phyloP scores from a whole-genome alignment of 2,113 vertebrate species.

The Scophthalmus maximus region DNA sequence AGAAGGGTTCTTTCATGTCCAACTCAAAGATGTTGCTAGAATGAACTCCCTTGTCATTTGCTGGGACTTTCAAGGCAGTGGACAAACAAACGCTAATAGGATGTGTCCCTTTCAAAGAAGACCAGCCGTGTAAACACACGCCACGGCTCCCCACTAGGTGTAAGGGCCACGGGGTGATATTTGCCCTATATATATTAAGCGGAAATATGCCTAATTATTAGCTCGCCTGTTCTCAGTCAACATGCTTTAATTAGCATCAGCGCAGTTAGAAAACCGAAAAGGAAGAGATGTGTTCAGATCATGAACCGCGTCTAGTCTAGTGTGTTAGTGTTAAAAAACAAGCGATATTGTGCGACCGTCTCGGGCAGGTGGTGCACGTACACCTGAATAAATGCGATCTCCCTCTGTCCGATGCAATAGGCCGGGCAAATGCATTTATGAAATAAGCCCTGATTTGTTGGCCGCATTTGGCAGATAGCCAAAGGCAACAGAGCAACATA shows the following conservation, averaged over 20 bases:
- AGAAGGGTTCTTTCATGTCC: constrained; percentile 80
- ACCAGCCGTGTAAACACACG: constrained; percentile 70
- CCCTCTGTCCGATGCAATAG: constrained; percentile 64
- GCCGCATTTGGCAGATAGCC: constrained; percentile 75
- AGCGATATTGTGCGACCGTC: constrained; percentile 38
- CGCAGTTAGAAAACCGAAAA: constrained; percentile 35
- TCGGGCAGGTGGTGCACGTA: constrained; percentile 57
- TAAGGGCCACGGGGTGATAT: constrained; percentile 50
- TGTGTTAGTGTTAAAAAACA: constrained; percentile 24
- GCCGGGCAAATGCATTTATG: constrained; percentile 70
- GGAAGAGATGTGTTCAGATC: constrained; percentile 13
- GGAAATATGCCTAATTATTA: constrained; percentile 59
- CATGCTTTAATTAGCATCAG: constrained; percentile 38
- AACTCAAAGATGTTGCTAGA: constrained; percentile 79
- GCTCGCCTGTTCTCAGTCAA: constrained; percentile 21
- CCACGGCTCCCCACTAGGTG: constrained; percentile 48
- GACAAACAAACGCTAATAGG: constrained; percentile 85
- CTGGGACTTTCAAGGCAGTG: constrained; percentile 75
- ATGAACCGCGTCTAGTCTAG: constrained; percentile 18
- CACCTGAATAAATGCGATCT: constrained; percentile 72
- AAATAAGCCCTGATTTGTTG: constrained; percentile 78
- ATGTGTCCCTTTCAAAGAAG: constrained; percentile 77
- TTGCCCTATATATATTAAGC: constrained; percentile 52
- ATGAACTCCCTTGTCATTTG: constrained; percentile 84
- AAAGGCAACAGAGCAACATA: constrained; percentile 77